Evolutionary conservation across 2,113 vertebrate genomes (phyloP).

Genomic region (Tamias sibiricus): DNA sequence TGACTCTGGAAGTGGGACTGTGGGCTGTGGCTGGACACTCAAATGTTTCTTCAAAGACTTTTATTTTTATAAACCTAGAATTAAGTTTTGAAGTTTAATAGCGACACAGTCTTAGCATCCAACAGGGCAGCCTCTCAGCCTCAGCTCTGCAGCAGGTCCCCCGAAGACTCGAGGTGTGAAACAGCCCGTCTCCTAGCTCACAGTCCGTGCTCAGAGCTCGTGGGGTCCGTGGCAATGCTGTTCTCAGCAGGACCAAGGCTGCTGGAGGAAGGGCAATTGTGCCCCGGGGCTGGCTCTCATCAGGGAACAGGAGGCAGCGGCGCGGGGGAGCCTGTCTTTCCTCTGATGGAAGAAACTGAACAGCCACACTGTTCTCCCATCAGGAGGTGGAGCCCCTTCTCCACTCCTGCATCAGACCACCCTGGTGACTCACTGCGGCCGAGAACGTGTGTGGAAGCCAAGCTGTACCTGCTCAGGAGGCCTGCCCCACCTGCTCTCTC

Average conservation of each 20-base stretch:
- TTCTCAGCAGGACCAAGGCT: not conserved
- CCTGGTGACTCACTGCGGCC: not conserved
- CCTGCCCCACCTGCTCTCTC: not conserved
- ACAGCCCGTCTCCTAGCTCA: not conserved
- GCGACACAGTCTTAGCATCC: not conserved
- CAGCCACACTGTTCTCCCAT: not conserved
- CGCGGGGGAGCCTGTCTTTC: not conserved
- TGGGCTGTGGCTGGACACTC: not conserved
- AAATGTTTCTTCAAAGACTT: not conserved
- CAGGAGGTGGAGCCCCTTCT: not conserved
- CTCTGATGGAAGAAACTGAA: not conserved
- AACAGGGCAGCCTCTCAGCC: not conserved
- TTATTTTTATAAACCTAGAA: not conserved
- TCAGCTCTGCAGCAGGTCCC: not conserved
- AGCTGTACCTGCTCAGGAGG: not conserved
- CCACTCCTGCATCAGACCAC: not conserved
- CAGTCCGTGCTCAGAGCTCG: not conserved
- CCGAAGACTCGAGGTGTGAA: not conserved
- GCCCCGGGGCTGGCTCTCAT: not conserved
- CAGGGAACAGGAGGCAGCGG: too few relatives aligned
- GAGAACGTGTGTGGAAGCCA: not conserved
- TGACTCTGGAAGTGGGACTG: not conserved
- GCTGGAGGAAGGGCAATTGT: rapidly evolving
- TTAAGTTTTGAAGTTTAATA: not conserved
- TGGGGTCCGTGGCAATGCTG: not conserved